Conservation (phyloP, 2,888 invertebrate genomes). For the Nephrotoma appendiculata region DNA sequence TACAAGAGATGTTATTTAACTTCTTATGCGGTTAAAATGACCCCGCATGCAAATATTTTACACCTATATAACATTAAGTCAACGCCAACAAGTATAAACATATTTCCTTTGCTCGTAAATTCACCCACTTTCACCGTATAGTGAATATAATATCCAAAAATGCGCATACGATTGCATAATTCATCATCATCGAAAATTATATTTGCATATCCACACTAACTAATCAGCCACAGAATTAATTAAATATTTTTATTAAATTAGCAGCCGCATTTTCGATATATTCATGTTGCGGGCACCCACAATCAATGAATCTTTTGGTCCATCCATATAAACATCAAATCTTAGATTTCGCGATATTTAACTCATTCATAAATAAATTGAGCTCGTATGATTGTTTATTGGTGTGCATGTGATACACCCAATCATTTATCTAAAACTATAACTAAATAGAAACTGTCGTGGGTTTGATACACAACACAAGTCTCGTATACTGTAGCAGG, state of each 20-base stretch:
- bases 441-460: not conserved
- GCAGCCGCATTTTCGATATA: not conserved
- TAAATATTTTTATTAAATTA: not conserved
- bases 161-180: not conserved
- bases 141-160: not conserved
- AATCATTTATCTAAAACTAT: not conserved
- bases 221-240: not conserved
- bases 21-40: too few species aligned
- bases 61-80: too few species aligned
- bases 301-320: not conserved
- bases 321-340: not conserved
- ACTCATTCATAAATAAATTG: not conserved
- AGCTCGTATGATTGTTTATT: not conserved
- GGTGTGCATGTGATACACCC: not conserved
- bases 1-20: too few species aligned
- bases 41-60: too few species aligned
- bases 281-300: not conserved
- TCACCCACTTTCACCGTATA: not conserved
- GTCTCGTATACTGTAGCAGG: not conserved
- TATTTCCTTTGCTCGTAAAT: not conserved
- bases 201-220: not conserved
- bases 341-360: not conserved
- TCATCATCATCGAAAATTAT: not conserved
- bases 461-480: not conserved
- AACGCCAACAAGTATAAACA: not conserved